Percentiles rank a stretch among this genome's conserved stretches.
Evolutionary conservation across 2,888 invertebrate species (phyloP).

Genomic region (Ernsta delagoae): DNA sequence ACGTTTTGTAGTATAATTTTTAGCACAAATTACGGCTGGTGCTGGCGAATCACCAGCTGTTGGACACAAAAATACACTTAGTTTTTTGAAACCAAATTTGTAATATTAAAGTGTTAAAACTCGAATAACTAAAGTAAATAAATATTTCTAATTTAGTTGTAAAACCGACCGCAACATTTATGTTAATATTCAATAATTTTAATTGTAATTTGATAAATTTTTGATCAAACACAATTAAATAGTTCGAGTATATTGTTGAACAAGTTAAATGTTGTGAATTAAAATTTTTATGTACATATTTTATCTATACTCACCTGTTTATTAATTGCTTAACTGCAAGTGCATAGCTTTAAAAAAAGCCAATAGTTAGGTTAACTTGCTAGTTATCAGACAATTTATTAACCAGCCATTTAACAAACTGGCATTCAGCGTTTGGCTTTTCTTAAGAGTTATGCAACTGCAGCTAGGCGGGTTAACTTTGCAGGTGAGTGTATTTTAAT

Average conservation of each 20-base stretch:
- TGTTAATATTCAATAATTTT: constrained; percentile 23
- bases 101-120: neutral
- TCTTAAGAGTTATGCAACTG: too few species aligned
- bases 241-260: constrained; percentile 61
- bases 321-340: too few species aligned
- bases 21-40: neutral
- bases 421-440: too few species aligned
- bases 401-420: too few species aligned
- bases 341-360: too few species aligned
- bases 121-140: neutral
- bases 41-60: neutral
- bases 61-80: neutral
- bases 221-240: constrained; percentile 42
- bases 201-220: constrained; percentile 36
- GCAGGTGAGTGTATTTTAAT: constrained; percentile 57
- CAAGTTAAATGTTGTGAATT: constrained; percentile 71
- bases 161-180: constrained; percentile 15
- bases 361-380: too few species aligned
- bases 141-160: neutral
- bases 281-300: constrained; percentile 71
- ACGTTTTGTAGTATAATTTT: neutral
- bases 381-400: too few species aligned
- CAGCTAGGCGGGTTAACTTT: too few species aligned
- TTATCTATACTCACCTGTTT: too few species aligned
- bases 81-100: too few species aligned